phyloP scores from a whole-genome alignment of 2,797 vertebrate species.

The Gallinago stenura region DNA sequence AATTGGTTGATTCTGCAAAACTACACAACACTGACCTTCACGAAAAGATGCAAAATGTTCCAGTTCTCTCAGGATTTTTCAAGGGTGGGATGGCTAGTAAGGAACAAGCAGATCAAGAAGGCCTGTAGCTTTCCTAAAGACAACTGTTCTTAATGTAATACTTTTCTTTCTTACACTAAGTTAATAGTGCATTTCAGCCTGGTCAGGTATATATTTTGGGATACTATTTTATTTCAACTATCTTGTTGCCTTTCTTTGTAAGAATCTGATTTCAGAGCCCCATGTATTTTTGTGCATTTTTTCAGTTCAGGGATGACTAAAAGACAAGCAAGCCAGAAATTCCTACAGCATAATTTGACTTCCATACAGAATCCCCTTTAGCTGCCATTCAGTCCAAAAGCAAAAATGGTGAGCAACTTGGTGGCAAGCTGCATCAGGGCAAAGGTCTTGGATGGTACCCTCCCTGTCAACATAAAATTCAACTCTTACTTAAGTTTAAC shows the following conservation, averaged over 20 bases:
- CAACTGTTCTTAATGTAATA: rapidly evolving
- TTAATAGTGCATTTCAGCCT: not conserved
- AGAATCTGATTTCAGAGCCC: not conserved
- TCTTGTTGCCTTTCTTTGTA: not conserved
- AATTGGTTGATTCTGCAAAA: slow-evolving; percentile 31
- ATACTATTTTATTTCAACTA: not conserved
- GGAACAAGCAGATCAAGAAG: not conserved
- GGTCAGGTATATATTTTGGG: not conserved
- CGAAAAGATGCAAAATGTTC: not conserved
- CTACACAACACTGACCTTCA: slow-evolving; percentile 18
- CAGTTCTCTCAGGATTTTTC: not conserved
- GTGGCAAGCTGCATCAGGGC: not conserved
- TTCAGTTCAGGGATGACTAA: not conserved
- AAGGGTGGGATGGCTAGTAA: not conserved
- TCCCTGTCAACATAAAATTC: not conserved
- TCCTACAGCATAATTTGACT: not conserved
- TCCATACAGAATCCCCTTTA: not conserved
- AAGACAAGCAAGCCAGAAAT: not conserved
- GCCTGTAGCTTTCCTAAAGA: not conserved
- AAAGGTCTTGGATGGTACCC: not conserved
- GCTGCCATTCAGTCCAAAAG: not conserved
- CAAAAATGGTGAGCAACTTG: not conserved
- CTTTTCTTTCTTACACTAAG: not conserved
- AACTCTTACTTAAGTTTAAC: not conserved
- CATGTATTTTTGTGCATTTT: not conserved